A percentile compares a stretch with the other conserved stretches of the same genome.
These are phyloP conservation scores for Agelaius phoeniceus DNA, from an alignment of 2,113 vertebrate species.

Conservation along the genomic window DNA sequence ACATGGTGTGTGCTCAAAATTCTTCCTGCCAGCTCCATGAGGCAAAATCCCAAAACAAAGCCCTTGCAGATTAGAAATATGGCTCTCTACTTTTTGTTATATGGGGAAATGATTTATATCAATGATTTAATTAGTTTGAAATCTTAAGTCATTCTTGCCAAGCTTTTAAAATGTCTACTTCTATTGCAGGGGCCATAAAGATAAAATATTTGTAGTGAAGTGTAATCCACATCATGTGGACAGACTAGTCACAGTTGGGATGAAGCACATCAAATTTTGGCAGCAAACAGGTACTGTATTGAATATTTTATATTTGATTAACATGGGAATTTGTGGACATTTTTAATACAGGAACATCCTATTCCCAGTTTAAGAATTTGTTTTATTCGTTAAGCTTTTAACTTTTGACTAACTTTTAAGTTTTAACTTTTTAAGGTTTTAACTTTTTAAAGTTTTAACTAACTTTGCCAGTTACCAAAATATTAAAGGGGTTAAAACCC, in stretches of 20 bases:
- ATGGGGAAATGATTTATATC: background rate
- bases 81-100: background rate
- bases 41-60: background rate
- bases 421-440: no score
- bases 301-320: background rate
- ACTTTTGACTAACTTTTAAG: no score
- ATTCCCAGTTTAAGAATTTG: background rate
- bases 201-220: constrained; percentile 95
- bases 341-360: background rate
- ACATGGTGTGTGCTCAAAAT: background rate
- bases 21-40: background rate
- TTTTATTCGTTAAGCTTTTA: background rate
- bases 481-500: background rate
- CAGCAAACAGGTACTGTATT: constrained; percentile 88
- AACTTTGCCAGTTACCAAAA: background rate
- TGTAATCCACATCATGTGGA: constrained; percentile 93
- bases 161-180: background rate
- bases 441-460: no score
- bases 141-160: background rate
- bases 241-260: constrained; percentile 92
- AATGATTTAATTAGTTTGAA: background rate
- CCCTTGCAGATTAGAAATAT: background rate
- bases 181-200: constrained; percentile 90
- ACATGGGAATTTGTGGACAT: background rate
- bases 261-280: constrained; percentile 99